Percentiles rank a stretch among this genome's conserved stretches.
phyloP scores from a whole-genome alignment of 2,888 invertebrate genomes.

The Lasioglossum leucozonium region DNA sequence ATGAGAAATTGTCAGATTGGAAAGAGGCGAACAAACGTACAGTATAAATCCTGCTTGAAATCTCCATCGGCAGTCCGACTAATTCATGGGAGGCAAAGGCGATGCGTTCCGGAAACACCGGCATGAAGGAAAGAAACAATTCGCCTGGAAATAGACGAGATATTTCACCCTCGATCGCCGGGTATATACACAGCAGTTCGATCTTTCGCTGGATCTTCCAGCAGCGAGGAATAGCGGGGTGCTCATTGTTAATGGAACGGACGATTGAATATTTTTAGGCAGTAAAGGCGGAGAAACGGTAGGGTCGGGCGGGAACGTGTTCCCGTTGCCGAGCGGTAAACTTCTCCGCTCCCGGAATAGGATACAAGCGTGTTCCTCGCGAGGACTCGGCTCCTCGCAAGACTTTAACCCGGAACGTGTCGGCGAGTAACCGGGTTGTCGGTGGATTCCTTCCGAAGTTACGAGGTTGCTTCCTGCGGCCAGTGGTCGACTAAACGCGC shows the following conservation, averaged over 20 bases:
- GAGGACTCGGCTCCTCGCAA: background rate
- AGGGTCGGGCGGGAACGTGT: constrained; percentile 1
- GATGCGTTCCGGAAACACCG: background rate
- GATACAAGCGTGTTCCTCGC: background rate
- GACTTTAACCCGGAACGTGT: constrained; percentile 3
- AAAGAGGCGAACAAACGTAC: no score
- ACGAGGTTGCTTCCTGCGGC: background rate
- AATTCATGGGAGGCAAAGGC: background rate
- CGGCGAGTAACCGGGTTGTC: background rate
- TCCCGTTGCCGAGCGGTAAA: constrained; percentile 1
- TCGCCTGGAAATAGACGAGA: background rate
- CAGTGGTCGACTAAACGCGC: constrained; percentile 4
- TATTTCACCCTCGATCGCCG: background rate
- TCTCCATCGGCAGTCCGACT: background rate
- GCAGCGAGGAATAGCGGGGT: background rate
- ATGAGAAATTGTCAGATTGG: no score
- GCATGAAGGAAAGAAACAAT: background rate
- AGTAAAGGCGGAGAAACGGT: background rate
- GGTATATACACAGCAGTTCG: background rate
- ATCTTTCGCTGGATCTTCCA: background rate
- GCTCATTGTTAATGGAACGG: constrained; percentile 8
- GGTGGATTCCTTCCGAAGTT: constrained; percentile 18
- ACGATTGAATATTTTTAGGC: background rate
- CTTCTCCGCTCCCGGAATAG: background rate
- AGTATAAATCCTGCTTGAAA: background rate